Percentiles rank a stretch among this genome's conserved stretches.
phyloP scores from a whole-genome alignment of 2,888 invertebrate species.

The Allacma fusca region DNA sequence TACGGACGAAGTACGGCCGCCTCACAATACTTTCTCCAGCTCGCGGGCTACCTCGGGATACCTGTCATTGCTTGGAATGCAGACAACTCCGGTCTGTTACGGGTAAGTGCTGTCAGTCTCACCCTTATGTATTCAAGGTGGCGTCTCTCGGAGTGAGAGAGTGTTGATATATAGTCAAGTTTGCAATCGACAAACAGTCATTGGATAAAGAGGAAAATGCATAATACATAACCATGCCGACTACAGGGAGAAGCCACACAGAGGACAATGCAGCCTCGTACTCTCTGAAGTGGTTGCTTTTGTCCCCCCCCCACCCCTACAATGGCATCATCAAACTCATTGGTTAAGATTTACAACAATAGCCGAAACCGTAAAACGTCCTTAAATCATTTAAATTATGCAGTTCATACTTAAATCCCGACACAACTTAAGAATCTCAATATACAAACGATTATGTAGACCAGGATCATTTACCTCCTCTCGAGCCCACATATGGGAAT shows the following conservation, averaged over 20 bases:
- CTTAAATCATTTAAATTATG: neutral
- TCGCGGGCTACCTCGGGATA: conserved; percentile 92
- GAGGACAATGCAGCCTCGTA: neutral
- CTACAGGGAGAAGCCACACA: neutral
- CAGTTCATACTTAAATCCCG: no score
- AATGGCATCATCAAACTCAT: neutral
- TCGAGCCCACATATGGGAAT: no score
- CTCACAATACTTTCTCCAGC: conserved; percentile 91
- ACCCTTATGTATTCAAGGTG: neutral
- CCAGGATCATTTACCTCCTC: no score
- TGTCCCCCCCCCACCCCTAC: neutral
- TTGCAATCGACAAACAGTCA: no score
- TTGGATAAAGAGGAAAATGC: no score
- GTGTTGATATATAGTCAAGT: no score
- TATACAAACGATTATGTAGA: no score
- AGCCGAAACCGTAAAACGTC: neutral
- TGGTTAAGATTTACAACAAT: neutral
- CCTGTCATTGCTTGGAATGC: conserved; percentile 98
- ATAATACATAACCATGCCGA: no score
- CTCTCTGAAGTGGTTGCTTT: neutral
- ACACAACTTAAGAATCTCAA: no score
- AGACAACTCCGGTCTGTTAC: conserved; percentile 88
- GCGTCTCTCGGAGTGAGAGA: no score
- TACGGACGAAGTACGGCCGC: conserved; percentile 92
- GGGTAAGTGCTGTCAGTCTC: conserved; percentile 62